These are phyloP conservation scores for Ondatra zibethicus DNA, from an alignment of 2,113 vertebrate genomes.

Conservation along the genomic window DNA sequence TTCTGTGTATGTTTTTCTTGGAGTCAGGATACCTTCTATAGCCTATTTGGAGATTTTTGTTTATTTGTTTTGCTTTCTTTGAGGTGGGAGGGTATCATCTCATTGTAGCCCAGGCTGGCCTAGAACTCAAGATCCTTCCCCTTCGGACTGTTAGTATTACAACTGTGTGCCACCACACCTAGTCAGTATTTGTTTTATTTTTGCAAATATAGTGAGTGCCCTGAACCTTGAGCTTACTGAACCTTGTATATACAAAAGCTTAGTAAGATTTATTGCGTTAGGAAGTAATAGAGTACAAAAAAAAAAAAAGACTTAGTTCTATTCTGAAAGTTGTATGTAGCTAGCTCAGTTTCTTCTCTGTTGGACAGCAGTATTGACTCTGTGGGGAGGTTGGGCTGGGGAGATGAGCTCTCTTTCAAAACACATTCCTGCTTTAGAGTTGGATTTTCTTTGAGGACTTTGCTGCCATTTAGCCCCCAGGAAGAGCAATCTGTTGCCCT, in stretches of 20 bases:
- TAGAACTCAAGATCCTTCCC: neutral
- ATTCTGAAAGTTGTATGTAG: neutral
- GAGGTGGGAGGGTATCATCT: neutral
- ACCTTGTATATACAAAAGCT: conserved; percentile 20
- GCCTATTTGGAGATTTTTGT: neutral
- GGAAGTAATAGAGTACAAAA: neutral
- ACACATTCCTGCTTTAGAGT: neutral
- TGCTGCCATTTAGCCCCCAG: neutral
- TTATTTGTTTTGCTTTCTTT: neutral
- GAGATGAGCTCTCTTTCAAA: conserved; percentile 14
- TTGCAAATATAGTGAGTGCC: neutral
- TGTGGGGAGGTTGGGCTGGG: neutral
- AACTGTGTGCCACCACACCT: neutral
- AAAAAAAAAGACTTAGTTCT: neutral
- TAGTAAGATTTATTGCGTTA: neutral
- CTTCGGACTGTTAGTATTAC: neutral
- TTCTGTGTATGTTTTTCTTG: neutral
- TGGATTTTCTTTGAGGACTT: neutral
- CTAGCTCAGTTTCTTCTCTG: neutral
- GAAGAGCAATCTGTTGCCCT: neutral
- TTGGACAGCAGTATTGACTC: neutral
- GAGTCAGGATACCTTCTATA: neutral
- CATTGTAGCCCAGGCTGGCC: neutral
- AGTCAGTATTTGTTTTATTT: neutral
- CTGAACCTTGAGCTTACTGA: conserved; percentile 16